Base-by-base conservation (phyloP, 2,888 invertebrate species). In the Coleophora deauratella region DNA sequence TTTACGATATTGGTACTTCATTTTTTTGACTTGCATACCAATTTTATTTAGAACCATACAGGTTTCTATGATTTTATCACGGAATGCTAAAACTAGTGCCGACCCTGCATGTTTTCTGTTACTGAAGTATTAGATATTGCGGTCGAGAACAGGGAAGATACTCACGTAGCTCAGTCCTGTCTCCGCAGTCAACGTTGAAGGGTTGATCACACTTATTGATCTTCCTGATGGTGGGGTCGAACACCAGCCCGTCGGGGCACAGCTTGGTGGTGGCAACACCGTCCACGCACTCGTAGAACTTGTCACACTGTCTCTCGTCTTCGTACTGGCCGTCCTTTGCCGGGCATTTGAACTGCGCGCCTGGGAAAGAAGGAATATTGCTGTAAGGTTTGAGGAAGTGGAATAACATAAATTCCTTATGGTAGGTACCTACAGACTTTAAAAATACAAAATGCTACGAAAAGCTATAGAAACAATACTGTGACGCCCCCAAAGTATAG, bases 191-290 rank as follows among this genome's bases (percentile, higher is more conserved):
- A 13, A 95, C 94, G 65, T 95, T 95, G 90, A 95, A 96, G 65
- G 95, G 93, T 67, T 95, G 95, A 79, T 96, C 96, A 67, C 96
- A 96, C 70, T 96, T 95, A 87, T 95, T 96, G 68, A 93, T 88
- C 81, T 94, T 94, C 59, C 95, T 90, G 71, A 93, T 95, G 52
- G 90, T 78, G 1, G 90, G 93, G 85, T 96, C 96, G 74, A 96
- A 96, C 38, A 96, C 94, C 31, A 96, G 87, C 45, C 96, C 96
- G 69, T 96, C 96, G 4, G 95, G 93, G 62, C 96, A 96, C 3
- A 94, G 76, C 72, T 94, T 94, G 55, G 91, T 90, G 50, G 84
- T 90, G 28, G 93, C 88, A 1, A 86, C 76, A 4, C 93, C 93
- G 50, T 95, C 94, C 0, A 69, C 69, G 68, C 96, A 96, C 44